Evolutionary conservation across 2,888 invertebrate genomes (phyloP).

Genomic region (Apocheima hispidaria): DNA sequence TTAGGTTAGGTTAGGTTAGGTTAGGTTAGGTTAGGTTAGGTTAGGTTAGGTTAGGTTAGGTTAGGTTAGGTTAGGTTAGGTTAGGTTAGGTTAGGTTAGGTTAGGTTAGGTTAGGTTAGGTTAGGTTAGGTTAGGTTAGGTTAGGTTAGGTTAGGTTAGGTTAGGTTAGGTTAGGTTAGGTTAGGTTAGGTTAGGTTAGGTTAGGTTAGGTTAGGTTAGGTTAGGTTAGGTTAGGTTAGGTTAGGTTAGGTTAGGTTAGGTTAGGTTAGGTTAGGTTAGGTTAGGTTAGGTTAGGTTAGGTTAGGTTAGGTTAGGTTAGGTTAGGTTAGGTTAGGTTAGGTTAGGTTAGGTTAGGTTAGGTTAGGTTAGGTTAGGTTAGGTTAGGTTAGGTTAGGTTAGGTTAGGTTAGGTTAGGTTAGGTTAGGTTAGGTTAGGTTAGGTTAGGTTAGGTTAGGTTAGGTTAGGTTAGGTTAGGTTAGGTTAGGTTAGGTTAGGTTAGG

Average conservation of each 20-base stretch:
- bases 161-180: constrained; percentile 45
- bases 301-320: constrained; percentile 5
- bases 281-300: constrained; percentile 4
- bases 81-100: constrained; percentile 32
- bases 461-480: constrained; percentile 7
- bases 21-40: constrained; percentile 36
- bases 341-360: constrained; percentile 5
- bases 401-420: constrained; percentile 8
- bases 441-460: constrained; percentile 7
- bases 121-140: constrained; percentile 39
- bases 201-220: constrained; percentile 48
- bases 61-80: constrained; percentile 33
- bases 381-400: constrained; percentile 5
- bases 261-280: constrained; percentile 5
- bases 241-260: constrained; percentile 5
- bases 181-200: constrained; percentile 46
- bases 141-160: constrained; percentile 40
- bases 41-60: constrained; percentile 35
- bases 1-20: constrained; percentile 36
- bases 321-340: constrained; percentile 5
- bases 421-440: constrained; percentile 8
- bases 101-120: constrained; percentile 37
- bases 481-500: constrained; percentile 6
- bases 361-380: constrained; percentile 5
- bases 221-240: constrained; percentile 41